Conservation (phyloP, 2,797 vertebrate genomes). For the Neosilurus hyrtlii region DNA sequence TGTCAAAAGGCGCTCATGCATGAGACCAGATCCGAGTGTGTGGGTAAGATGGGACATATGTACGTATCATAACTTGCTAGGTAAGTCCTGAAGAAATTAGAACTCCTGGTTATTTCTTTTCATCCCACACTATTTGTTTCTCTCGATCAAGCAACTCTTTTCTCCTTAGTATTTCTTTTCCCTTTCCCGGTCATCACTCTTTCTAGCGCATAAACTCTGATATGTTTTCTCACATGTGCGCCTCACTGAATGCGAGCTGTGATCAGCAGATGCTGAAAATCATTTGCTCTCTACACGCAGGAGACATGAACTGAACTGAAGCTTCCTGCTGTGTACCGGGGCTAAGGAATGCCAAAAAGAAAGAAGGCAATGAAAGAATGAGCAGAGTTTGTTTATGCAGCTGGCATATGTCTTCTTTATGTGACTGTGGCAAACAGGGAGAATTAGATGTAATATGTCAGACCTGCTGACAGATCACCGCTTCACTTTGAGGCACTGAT, state of each 20-base stretch:
- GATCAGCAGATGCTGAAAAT: conserved; percentile 34
- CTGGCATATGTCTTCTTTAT: conserved; percentile 33
- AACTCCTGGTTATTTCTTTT: conserved; percentile 16
- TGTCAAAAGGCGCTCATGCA: conserved; percentile 52
- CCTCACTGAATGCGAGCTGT: conserved; percentile 13
- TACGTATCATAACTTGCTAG: conserved; percentile 43
- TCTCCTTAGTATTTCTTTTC: background rate
- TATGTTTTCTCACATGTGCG: conserved; percentile 20
- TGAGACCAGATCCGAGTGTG: conserved; percentile 37
- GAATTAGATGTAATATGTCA: conserved; percentile 14
- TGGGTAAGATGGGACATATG: background rate
- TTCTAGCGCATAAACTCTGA: conserved; percentile 10
- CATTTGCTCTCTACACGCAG: conserved; percentile 25
- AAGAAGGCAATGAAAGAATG: conserved; percentile 18
- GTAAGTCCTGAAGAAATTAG: conserved; percentile 15
- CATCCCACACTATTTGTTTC: background rate
- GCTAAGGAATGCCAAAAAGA: conserved; percentile 12
- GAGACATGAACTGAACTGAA: conserved; percentile 24
- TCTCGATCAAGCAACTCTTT: background rate
- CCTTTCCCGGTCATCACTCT: background rate
- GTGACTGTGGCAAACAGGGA: conserved; percentile 7
- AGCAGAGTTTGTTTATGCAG: conserved; percentile 38
- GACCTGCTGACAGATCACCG: conserved; percentile 24
- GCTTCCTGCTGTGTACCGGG: conserved; percentile 32
- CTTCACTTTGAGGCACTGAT: conserved; percentile 1